Conservation (phyloP, 2,797 vertebrate species). For the Spinibarbus caldwelli region DNA sequence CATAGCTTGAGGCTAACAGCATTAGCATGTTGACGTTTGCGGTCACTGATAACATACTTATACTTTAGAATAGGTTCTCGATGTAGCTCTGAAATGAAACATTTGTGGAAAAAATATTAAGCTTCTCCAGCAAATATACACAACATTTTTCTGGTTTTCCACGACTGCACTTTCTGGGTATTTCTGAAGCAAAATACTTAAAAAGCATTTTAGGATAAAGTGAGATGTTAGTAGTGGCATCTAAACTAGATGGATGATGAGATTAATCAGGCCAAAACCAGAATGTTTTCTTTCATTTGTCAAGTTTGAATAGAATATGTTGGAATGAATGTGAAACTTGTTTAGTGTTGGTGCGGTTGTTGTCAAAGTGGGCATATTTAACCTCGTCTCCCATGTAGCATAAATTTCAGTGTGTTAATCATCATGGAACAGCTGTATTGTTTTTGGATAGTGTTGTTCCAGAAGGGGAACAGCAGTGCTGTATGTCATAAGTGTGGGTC, state of each 20-base stretch:
- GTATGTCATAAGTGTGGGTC: slow-evolving; percentile 43
- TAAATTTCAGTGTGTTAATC: slow-evolving; percentile 42
- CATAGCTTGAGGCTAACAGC: slow-evolving; percentile 23
- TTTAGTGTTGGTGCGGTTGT: slow-evolving; percentile 33
- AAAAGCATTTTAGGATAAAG: background rate
- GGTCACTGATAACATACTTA: slow-evolving; percentile 5
- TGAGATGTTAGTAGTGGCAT: background rate
- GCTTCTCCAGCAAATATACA: background rate
- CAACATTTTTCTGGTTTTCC: background rate
- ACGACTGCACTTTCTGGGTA: background rate
- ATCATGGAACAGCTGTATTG: slow-evolving; percentile 44
- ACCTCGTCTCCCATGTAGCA: slow-evolving; percentile 26
- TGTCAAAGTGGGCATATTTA: slow-evolving; percentile 47
- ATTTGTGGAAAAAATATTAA: background rate
- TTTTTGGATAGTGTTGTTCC: slow-evolving; percentile 37
- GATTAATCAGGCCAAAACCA: slow-evolving; percentile 18
- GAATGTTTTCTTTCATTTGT: slow-evolving; percentile 30
- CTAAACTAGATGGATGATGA: slow-evolving; percentile 13
- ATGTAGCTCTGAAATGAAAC: background rate
- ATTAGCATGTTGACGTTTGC: slow-evolving; percentile 16
- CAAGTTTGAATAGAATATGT: slow-evolving; percentile 29
- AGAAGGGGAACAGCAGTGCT: slow-evolving; percentile 37
- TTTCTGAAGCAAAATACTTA: background rate
- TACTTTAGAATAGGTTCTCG: background rate
- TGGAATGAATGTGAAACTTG: slow-evolving; percentile 24